Base-by-base conservation (phyloP, 2,888 invertebrate genomes). In the Eupelmus urozonus region DNA sequence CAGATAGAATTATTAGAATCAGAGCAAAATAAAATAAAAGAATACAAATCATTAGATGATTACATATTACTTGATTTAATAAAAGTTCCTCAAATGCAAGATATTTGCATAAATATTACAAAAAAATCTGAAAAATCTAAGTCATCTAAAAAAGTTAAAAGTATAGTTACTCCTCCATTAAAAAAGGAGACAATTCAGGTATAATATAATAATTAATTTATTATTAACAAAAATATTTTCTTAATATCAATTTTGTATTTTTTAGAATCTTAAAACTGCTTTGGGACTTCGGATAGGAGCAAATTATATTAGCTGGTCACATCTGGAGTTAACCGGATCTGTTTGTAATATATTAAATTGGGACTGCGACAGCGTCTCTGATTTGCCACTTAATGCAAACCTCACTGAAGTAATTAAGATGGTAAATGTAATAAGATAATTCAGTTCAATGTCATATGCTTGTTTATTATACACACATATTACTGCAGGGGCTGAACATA, bases 291-390 rank as follows among this genome's bases (percentile, higher is more conserved):
- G 72, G 16, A 63, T 76, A 49, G 42, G 55, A 40, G 1, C 23
- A 16, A 49, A 40, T 72, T 23, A 67, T 76, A 23, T 79, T 13
- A 76, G 63, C 42, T 79, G 72, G 76, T 40, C 51, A n/a, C 57
- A 79, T 11, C 27, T 79, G 53, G 51, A 76, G 42, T 45, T 76
- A 60, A 57, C 45, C 69, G 63, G 49, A 53, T 69, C 67, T 59
- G 34, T 69, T 63, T 76, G 76, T 69, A 53, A 65, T 18, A 29
- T 79, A 76, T 65, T 72, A 55, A 25, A 62, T 7, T 79, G 71
- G 79, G 42, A 73, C 3, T 76, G 51, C 11, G 25, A 73, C 51
- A 62, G 23, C 5, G 4, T 76, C 27, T 29, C 9, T 57, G 62
- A 67, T 25, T 2, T 67, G 13, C 25, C 53, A 62, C 40, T 60